Conservation (phyloP, 2,888 invertebrate species). For the Octonoba sinensis region DNA sequence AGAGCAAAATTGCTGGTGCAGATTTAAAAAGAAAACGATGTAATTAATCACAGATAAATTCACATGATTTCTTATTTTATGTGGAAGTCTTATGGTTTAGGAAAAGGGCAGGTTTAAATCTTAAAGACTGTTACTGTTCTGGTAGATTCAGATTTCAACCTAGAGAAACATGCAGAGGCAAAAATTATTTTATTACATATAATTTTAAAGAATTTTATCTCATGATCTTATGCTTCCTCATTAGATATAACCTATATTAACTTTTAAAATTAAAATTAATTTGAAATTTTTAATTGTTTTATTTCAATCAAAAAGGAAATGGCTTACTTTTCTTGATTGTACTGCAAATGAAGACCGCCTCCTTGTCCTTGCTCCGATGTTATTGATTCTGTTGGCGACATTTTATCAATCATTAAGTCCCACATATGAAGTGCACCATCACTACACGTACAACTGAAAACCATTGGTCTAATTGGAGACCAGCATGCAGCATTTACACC, state of each 20-base stretch:
- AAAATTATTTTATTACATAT: too few species aligned
- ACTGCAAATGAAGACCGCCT: constrained; percentile 30
- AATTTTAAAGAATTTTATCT: too few species aligned
- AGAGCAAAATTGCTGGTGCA: too few species aligned
- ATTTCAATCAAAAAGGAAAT: neutral
- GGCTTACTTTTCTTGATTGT: constrained; percentile 52
- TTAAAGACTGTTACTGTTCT: too few species aligned
- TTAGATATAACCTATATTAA: neutral
- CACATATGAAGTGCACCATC: constrained; percentile 50
- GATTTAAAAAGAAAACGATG: too few species aligned
- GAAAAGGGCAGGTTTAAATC: too few species aligned
- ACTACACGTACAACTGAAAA: constrained; percentile 41
- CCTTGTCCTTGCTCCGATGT: constrained; percentile 15
- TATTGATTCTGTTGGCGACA: constrained; percentile 28
- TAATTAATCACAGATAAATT: too few species aligned
- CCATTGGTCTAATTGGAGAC: constrained; percentile 54
- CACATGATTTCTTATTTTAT: too few species aligned
- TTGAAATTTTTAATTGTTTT: neutral
- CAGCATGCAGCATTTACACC: constrained; percentile 50
- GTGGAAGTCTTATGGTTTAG: too few species aligned
- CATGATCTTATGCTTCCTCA: too few species aligned
- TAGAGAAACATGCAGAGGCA: too few species aligned
- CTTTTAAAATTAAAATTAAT: neutral
- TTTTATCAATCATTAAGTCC: constrained; percentile 41
- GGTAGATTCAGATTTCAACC: too few species aligned